Conservation (phyloP, 2,888 invertebrate genomes). For the Eutolmus rufibarbis region DNA sequence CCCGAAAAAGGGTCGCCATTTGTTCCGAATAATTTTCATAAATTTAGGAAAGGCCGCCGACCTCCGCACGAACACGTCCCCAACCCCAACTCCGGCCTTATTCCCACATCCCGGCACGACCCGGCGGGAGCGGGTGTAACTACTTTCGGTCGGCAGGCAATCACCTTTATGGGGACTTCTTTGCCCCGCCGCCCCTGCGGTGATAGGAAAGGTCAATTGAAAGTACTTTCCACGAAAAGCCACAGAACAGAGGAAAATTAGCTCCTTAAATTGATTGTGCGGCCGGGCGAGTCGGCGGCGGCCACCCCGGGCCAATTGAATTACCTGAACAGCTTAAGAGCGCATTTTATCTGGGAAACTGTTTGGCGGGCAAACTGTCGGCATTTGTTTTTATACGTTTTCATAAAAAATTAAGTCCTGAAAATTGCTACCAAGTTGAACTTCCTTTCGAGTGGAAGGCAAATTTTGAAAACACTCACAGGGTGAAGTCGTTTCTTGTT, state of each 20-base stretch:
- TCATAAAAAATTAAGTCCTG: neutral
- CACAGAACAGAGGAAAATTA: slow-evolving; percentile 26
- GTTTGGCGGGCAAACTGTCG: neutral
- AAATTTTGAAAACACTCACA: neutral
- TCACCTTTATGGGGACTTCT: neutral
- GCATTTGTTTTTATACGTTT: neutral
- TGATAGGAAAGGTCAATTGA: slow-evolving; percentile 22
- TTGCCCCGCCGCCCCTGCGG: neutral
- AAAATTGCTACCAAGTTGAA: neutral
- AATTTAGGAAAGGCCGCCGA: neutral
- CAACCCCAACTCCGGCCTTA: neutral
- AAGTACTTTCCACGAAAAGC: neutral
- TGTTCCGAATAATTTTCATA: slow-evolving; percentile 18
- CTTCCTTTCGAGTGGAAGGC: neutral
- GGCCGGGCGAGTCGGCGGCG: neutral
- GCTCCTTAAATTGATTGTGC: slow-evolving; percentile 17
- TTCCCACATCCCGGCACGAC: neutral
- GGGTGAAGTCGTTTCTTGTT: neutral
- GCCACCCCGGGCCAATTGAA: neutral
- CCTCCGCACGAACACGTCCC: neutral
- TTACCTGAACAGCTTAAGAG: neutral
- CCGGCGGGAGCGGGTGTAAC: neutral
- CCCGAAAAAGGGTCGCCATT: neutral
- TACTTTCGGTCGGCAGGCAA: neutral
- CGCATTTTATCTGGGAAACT: neutral